phyloP scores from a whole-genome alignment of 1,140 invertebrate species.

The Ylistrum balloti region DNA sequence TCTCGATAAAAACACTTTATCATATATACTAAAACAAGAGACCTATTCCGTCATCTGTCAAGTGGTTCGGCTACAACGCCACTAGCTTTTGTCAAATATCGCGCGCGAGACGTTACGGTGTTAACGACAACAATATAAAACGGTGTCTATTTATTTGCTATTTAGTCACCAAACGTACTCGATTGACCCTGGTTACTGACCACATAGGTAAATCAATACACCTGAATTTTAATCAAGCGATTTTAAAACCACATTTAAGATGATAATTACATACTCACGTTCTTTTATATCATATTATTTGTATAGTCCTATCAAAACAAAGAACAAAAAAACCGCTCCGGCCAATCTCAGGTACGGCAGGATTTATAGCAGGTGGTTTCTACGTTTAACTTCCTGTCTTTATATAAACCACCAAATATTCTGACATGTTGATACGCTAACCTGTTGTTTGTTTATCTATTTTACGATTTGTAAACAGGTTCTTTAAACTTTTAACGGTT shows the following conservation, averaged over 20 bases:
- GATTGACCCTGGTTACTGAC: not conserved
- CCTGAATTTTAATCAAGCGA: not conserved
- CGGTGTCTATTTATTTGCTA: not conserved
- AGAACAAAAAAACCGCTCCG: not conserved
- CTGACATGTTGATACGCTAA: too few relatives aligned
- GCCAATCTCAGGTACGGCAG: not conserved
- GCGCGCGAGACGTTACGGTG: not conserved
- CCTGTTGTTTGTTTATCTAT: too few relatives aligned
- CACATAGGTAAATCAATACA: constrained; percentile 10
- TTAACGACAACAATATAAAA: not conserved
- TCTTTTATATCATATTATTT: not conserved
- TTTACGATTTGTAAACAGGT: too few relatives aligned
- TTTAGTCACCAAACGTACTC: not conserved
- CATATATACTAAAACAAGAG: not conserved
- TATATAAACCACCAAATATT: too few relatives aligned
- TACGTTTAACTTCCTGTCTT: too few relatives aligned
- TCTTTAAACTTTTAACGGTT: too few relatives aligned
- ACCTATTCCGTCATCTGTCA: not conserved
- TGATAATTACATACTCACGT: not conserved
- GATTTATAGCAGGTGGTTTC: too few relatives aligned
- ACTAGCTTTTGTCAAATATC: not conserved
- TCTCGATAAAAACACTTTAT: not conserved
- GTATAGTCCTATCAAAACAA: too few relatives aligned
- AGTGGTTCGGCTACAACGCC: not conserved
- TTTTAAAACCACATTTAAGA: not conserved